Evolutionary conservation across 2,888 invertebrate species (phyloP).

Genomic region (Microplitis deprimator): DNA sequence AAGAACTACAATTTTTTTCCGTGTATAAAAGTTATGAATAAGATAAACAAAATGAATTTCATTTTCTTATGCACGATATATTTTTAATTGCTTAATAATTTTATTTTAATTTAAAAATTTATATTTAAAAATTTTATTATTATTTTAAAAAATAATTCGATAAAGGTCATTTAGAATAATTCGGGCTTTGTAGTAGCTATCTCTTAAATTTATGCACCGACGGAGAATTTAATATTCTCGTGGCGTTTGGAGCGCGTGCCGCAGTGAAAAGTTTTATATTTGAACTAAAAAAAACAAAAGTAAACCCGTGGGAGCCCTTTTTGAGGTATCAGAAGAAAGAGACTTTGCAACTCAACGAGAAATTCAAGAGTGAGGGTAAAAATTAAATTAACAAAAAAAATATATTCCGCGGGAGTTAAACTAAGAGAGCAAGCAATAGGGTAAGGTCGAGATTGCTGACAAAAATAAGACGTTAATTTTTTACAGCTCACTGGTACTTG

Average conservation of each 20-base stretch:
- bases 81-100: not conserved
- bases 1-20: too few relatives aligned
- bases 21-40: too few relatives aligned
- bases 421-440: not conserved
- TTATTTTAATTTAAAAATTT: not conserved
- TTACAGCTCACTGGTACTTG: not conserved
- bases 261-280: constrained; percentile 46
- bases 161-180: constrained; percentile 3
- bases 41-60: too few relatives aligned
- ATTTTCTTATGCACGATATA: too few relatives aligned
- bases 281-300: constrained; percentile 46
- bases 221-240: constrained; percentile 69
- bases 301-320: constrained; percentile 39
- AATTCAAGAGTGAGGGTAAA: constrained; percentile 22
- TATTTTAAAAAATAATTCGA: constrained; percentile 8
- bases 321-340: constrained; percentile 25
- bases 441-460: too few relatives aligned
- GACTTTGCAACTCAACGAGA: constrained; percentile 42
- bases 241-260: constrained; percentile 56
- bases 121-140: not conserved
- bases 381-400: constrained; percentile 4
- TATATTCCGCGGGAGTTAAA: not conserved
- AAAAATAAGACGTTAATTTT: constrained; percentile 10
- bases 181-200: constrained; percentile 15
- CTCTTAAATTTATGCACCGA: constrained; percentile 68